Evolutionary conservation across 2,888 invertebrate genomes (phyloP), one percentile per base, ranked within the genome.

Genomic region (Lypha dubia): DNA sequence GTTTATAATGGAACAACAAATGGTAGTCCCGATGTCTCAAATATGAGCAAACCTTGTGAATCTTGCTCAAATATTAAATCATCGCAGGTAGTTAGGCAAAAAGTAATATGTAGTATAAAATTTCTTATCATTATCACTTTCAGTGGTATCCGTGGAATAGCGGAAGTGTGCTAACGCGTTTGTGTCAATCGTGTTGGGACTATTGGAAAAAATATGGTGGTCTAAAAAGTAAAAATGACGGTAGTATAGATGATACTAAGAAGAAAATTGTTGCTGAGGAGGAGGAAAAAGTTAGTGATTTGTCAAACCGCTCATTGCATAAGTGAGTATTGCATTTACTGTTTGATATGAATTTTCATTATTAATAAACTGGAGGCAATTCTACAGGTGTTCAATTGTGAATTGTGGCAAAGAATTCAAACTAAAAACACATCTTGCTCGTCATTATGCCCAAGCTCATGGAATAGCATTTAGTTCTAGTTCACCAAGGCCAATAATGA

Each of bases 121-220:
- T 2, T 9, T 49, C 17, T 1, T 51, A 20, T 38, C 41, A 17
- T 22, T 49, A 49, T 46, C 67, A 41, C 11, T 87, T 94, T 15
- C 41, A 99, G 93, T 99, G 99, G 99, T 99, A 98, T 92, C 95
- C 97, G 62, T 99, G 99, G 97, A 98, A 98, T 73, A 98, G 98
- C 70, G 95, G 97, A 86, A 97, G 98, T 92, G 95, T 97, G 94
- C 97, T 97, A 91, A 97, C 97, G 93, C 95, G 98, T 88, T 94
- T 99, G 84, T 99, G 99, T 93, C 96, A 96, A 89, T 93, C 94
- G 17, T 99, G 99, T 93, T 99, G 98, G 98, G 95, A 95, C 86
- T 98, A 98, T 92, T 99, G 99, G 99, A 99, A 99, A 93, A 98
- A 98, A 92, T 98, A 98, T 93, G 99, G 99, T 79, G 99, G 99